Evolutionary conservation across 1,140 invertebrate genomes (phyloP).

Genomic region (Eciton burchellii): DNA sequence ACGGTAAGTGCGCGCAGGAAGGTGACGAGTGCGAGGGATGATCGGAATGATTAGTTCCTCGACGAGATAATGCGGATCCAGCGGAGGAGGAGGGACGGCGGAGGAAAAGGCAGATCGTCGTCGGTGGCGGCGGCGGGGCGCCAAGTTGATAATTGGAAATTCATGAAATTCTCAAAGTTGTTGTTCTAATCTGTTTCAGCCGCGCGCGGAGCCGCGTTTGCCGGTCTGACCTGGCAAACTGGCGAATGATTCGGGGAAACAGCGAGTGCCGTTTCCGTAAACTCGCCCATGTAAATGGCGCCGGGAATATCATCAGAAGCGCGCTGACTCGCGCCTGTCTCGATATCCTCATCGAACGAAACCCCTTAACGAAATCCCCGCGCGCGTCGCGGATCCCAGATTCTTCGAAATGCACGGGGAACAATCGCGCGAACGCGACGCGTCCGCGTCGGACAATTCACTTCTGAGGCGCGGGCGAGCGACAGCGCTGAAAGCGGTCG

Average conservation of each 20-base stretch:
- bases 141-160: constrained; percentile 82
- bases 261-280: constrained; percentile 3
- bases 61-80: constrained; percentile 12
- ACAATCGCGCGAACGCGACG: not conserved
- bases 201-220: constrained; percentile 47
- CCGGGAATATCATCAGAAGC: too few relatives aligned
- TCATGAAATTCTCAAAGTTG: constrained; percentile 82
- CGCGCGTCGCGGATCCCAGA: too few relatives aligned
- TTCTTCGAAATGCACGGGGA: not conserved
- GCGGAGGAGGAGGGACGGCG: constrained; percentile 11
- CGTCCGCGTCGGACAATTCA: constrained; percentile 17
- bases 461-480: constrained; percentile 10
- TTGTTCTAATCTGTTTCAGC: constrained; percentile 77
- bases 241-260: constrained; percentile 63
- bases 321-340: too few relatives aligned
- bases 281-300: too few relatives aligned
- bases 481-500: constrained; percentile 25
- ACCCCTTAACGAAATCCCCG: too few relatives aligned
- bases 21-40: constrained; percentile 19
- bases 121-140: constrained; percentile 64
- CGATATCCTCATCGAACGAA: too few relatives aligned
- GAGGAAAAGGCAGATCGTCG: constrained; percentile 69
- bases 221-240: constrained; percentile 63
- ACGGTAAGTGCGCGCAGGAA: not conserved
- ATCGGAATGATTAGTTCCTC: constrained; percentile 64